Evolutionary conservation across 2,888 invertebrate genomes (phyloP).

Genomic region (Diarsia dahlii): DNA sequence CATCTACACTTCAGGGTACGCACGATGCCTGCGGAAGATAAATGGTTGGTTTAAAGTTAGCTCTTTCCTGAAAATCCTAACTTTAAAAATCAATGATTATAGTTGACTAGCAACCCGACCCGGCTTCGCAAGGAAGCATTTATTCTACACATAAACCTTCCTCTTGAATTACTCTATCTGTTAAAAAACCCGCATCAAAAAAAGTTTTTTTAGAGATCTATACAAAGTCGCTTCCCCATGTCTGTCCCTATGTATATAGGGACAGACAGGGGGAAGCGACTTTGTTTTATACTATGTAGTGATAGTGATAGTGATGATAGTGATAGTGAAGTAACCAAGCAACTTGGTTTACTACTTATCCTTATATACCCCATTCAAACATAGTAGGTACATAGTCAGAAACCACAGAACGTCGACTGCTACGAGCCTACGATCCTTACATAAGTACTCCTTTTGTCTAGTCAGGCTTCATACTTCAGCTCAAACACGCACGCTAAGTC

Average conservation of each 20-base stretch:
- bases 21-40: slow-evolving; percentile 18
- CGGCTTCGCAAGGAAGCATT: too few relatives aligned
- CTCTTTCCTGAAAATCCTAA: not conserved
- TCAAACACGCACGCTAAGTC: not conserved
- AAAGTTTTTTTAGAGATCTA: too few relatives aligned
- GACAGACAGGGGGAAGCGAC: too few relatives aligned
- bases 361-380: too few relatives aligned
- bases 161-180: too few relatives aligned
- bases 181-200: too few relatives aligned
- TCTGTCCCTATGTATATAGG: too few relatives aligned
- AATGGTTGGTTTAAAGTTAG: not conserved
- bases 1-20: slow-evolving; percentile 1
- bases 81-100: not conserved
- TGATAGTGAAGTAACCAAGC: too few relatives aligned
- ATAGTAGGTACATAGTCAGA: not conserved
- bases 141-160: too few relatives aligned
- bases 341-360: not conserved
- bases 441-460: not conserved
- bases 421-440: not conserved
- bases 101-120: not conserved
- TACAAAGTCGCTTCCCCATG: too few relatives aligned
- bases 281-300: too few relatives aligned
- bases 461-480: not conserved
- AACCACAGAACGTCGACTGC: not conserved
- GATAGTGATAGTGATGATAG: too few relatives aligned